Base-by-base conservation (phyloP, 2,113 vertebrate species). In the Acanthochromis polyacanthus region DNA sequence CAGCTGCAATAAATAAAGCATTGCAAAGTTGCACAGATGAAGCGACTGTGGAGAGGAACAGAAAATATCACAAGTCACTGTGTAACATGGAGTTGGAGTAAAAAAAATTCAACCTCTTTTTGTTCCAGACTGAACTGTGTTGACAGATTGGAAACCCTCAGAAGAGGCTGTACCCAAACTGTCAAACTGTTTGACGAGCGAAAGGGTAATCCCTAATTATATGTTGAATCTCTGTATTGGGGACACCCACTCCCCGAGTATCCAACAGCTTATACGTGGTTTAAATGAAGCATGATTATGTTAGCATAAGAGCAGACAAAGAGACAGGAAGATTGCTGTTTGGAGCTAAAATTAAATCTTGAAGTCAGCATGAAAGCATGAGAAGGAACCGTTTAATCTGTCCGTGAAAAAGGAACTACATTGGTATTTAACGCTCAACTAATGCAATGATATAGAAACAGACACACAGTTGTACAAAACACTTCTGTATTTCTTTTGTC, bases 161-260 rank as follows among this genome's bases (percentile, higher is more conserved):
- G 55, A 85, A 51, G 84, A 84, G 63, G 55, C 80, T 90, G 91
- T 66, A 52, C 87, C 81, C 90, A 92, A 93, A 92, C 91, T 90
- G 91, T 93, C 91, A 90, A 56, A 79, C 10, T 56, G 68, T 88
- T 70, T 90, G 89, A 91, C 55, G 77, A 88, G 89, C 16, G 2
- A 81, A 91, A 88, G 91, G 86, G 82, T 90, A 93, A 93, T 91
- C 89, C 91, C 82, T 88, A 89, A 88, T 93, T 89, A 93, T 78
- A 73, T 52, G 78, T 62, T 38, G 55, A 86, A 78, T 62, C 28
- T 0, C 6, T 59, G 71, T 84, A 84, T 88, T 81, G 79, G 45
- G 87, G 88, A 81, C 88, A 89, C 75, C 10, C 81, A 78, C 80
- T 69, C 62, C 58, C 43, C 64, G 69, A 43, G 69, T 89, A 84